phyloP scores from a whole-genome alignment of 2,113 vertebrate species.

The Triplophysa tibetana region DNA sequence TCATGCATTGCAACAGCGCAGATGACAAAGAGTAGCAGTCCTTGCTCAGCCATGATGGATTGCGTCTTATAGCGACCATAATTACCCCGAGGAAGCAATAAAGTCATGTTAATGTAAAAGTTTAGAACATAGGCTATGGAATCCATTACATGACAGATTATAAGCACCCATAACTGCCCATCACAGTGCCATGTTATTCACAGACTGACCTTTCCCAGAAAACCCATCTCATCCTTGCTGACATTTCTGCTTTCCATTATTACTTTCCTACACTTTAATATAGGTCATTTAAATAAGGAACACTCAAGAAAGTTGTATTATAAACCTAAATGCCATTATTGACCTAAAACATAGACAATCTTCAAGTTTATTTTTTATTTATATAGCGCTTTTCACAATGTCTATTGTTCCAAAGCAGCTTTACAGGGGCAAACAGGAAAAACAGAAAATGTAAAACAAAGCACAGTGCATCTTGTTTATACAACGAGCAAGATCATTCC shows the following conservation, averaged over 20 bases:
- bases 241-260: neutral
- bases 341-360: neutral
- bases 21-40: neutral
- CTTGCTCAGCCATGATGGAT: conserved; percentile 23
- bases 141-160: conserved; percentile 30
- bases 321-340: neutral
- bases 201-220: conserved; percentile 13
- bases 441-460: no score
- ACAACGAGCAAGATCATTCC: no score
- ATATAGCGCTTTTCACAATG: no score
- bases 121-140: conserved; percentile 24
- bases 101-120: conserved; percentile 44
- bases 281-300: neutral
- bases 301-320: neutral
- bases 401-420: no score
- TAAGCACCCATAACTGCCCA: conserved; percentile 11
- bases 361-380: no score
- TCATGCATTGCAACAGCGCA: conserved; percentile 2
- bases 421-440: no score
- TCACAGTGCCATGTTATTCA: neutral
- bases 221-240: neutral
- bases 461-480: no score
- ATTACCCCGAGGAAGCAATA: neutral
- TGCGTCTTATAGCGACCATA: conserved; percentile 9
- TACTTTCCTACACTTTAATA: neutral